These are phyloP conservation scores for Dione juno DNA, from an alignment of 2,888 invertebrate genomes.

Conservation along the genomic window DNA sequence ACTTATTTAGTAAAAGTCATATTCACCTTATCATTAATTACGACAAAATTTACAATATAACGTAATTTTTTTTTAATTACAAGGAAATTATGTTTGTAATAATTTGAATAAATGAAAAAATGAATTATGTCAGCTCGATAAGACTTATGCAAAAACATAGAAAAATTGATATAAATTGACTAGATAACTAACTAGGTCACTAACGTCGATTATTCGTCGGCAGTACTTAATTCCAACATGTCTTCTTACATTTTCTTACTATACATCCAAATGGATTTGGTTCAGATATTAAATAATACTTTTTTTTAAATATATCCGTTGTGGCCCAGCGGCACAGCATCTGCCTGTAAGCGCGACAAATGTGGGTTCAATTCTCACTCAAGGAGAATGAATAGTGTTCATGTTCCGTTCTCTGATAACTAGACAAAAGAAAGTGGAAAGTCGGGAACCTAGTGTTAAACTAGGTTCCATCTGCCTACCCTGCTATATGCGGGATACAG, in stretches of 20 bases:
- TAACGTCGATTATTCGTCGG: not conserved
- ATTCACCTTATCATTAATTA: not conserved
- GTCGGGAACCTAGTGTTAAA: too few relatives aligned
- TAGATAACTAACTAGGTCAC: not conserved
- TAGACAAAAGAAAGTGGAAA: too few relatives aligned
- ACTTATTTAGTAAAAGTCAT: not conserved
- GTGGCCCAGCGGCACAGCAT: too few relatives aligned
- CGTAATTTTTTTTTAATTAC: not conserved
- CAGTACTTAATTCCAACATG: conserved; percentile 33
- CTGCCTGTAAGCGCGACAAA: too few relatives aligned
- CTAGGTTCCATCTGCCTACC: too few relatives aligned
- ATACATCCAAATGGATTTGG: conserved; percentile 45
- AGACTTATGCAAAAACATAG: not conserved
- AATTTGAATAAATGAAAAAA: not conserved
- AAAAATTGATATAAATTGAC: conserved; percentile 7
- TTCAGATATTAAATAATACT: too few relatives aligned
- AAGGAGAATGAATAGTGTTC: too few relatives aligned
- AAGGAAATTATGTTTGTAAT: not conserved
- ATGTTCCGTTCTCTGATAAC: too few relatives aligned
- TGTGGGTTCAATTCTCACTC: too few relatives aligned
- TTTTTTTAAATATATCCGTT: too few relatives aligned
- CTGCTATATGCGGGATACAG: too few relatives aligned
- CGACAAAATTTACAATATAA: not conserved
- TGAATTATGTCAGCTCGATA: not conserved
- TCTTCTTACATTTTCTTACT: conserved; percentile 44